Conservation (phyloP, 1,140 invertebrate species). For the Drosophila melanogaster region DNA sequence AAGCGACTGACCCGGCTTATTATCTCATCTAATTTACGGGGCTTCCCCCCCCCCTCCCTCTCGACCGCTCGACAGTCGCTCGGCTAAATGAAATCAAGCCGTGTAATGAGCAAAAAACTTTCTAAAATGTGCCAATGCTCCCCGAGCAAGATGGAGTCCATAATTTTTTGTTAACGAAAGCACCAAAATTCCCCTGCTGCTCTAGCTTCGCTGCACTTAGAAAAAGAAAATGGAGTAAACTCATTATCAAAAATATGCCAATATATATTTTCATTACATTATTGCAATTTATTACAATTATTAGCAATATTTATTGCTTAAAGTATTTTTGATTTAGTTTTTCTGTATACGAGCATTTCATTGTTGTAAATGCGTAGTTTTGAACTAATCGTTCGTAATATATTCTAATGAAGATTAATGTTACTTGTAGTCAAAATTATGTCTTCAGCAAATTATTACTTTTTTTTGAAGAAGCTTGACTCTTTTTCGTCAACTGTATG, state of each 20-base stretch:
- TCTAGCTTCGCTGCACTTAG: not conserved
- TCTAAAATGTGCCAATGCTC: constrained; percentile 43
- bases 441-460: no score
- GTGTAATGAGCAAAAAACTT: constrained; percentile 64
- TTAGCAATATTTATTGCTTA: no score
- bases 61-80: not conserved
- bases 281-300: no score
- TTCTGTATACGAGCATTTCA: no score
- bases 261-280: no score
- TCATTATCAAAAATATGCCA: no score
- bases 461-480: no score
- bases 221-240: not conserved
- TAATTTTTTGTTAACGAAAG: constrained; percentile 44
- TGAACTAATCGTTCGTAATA: no score
- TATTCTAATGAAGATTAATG: no score
- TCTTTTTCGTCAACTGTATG: not conserved
- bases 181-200: not conserved
- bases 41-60: constrained; percentile 9
- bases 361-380: no score
- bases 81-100: constrained; percentile 63
- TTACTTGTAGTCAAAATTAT: no score
- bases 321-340: no score
- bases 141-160: constrained; percentile 31
- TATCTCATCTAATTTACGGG: constrained; percentile 63
- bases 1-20: constrained; percentile 41